These are phyloP conservation scores for Rhogogaster chlorosoma DNA, from an alignment of 2,888 invertebrate species.

Conservation along the genomic window DNA sequence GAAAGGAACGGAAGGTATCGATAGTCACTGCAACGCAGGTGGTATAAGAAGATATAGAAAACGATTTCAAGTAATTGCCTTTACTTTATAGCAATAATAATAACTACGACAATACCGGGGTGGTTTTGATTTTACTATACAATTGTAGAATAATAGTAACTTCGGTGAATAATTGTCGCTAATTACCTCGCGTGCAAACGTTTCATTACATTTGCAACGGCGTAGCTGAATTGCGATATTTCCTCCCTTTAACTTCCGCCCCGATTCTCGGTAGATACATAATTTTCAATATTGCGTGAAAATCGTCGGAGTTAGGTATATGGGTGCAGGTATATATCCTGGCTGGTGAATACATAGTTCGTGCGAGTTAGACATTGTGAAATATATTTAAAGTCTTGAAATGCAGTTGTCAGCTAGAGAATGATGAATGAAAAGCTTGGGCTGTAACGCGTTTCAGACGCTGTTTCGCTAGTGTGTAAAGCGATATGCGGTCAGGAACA, in stretches of 20 bases:
- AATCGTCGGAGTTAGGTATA: neutral
- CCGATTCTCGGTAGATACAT: neutral
- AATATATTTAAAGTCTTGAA: slow-evolving; percentile 16
- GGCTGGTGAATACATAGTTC: neutral
- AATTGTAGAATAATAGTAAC: neutral
- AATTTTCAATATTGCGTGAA: slow-evolving; percentile 17
- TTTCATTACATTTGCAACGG: neutral
- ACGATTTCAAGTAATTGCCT: neutral
- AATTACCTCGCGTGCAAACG: slow-evolving; percentile 28
- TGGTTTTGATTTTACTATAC: neutral
- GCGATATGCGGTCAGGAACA: neutral
- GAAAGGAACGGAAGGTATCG: slow-evolving; percentile 22
- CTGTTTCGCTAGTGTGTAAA: neutral
- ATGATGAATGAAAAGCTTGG: slow-evolving; percentile 23
- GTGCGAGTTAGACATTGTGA: neutral
- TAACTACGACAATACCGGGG: neutral
- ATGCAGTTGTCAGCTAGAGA: slow-evolving; percentile 29
- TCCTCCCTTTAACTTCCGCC: slow-evolving; percentile 8
- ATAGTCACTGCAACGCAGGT: neutral
- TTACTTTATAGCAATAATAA: neutral
- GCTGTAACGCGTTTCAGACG: neutral
- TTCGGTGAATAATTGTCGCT: neutral
- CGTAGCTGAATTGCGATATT: neutral
- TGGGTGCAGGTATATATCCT: neutral
- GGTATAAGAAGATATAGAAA: neutral